A percentile compares a stretch with the other conserved stretches of the same genome.
These are phyloP conservation scores for Atrina japonica DNA, from an alignment of 2,888 invertebrate genomes.

Conservation along the genomic window DNA sequence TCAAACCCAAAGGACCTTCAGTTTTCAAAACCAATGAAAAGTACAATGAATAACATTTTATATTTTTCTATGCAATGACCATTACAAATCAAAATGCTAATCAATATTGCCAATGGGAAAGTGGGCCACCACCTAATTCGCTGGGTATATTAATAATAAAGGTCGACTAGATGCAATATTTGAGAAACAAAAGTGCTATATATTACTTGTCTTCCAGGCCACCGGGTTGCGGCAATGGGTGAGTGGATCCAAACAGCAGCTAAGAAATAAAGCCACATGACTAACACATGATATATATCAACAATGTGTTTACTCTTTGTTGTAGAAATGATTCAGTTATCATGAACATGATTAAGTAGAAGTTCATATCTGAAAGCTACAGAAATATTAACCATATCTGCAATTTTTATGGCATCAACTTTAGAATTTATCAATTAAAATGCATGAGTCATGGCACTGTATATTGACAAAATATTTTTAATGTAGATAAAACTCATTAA, in stretches of 20 bases:
- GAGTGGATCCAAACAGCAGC: slow-evolving; percentile 61
- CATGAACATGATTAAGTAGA: too few relatives aligned
- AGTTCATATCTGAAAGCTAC: too few relatives aligned
- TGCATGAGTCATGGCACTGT: too few relatives aligned
- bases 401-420: too few relatives aligned
- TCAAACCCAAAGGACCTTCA: not conserved
- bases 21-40: not conserved
- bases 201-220: slow-evolving; percentile 36
- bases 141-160: slow-evolving; percentile 26
- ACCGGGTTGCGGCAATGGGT: slow-evolving; percentile 45
- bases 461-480: too few relatives aligned
- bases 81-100: slow-evolving; percentile 24
- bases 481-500: too few relatives aligned
- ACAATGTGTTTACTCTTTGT: not conserved
- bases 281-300: not conserved
- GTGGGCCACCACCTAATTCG: slow-evolving; percentile 44
- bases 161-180: not conserved
- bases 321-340: not conserved
- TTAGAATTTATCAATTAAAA: too few relatives aligned
- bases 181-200: slow-evolving; percentile 13
- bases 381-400: too few relatives aligned
- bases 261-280: slow-evolving; percentile 48
- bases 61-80: not conserved
- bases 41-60: not conserved
- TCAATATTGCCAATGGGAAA: slow-evolving; percentile 22